These are phyloP conservation scores for Hemichromis elongatus DNA, from an alignment of 2,113 vertebrate species.

Conservation along the genomic window DNA sequence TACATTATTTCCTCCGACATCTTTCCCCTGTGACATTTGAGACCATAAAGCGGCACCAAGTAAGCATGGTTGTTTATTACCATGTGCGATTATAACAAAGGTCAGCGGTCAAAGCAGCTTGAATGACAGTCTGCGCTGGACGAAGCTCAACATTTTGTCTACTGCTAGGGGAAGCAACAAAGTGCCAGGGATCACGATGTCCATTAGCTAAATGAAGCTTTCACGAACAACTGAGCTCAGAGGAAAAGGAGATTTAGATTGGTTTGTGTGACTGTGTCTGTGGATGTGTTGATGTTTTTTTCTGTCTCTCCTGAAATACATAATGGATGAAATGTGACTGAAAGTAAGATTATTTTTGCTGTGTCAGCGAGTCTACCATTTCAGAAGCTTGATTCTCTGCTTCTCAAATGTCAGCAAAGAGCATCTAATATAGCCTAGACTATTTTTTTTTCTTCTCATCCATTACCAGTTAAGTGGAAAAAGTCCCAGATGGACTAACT, in stretches of 20 bases:
- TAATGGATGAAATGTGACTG: slow-evolving; percentile 30
- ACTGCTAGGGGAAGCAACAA: slow-evolving; percentile 1
- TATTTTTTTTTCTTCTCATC: not conserved
- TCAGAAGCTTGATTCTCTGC: not conserved
- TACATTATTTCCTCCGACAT: slow-evolving; percentile 3
- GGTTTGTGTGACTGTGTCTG: not conserved
- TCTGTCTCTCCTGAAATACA: slow-evolving; percentile 5
- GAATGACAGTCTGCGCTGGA: slow-evolving; percentile 12
- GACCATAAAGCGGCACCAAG: not conserved
- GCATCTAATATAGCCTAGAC: not conserved
- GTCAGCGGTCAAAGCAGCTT: slow-evolving; percentile 5
- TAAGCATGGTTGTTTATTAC: slow-evolving; percentile 25
- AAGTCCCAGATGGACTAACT: not conserved
- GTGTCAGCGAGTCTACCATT: slow-evolving; percentile 1
- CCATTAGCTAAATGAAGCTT: slow-evolving; percentile 70
- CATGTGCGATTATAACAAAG: slow-evolving; percentile 20
- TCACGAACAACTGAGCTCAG: slow-evolving; percentile 25
- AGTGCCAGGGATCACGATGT: slow-evolving; percentile 26
- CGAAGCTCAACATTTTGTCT: not conserved
- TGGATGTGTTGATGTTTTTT: not conserved
- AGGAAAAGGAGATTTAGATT: slow-evolving; percentile 44
- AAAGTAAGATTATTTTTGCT: slow-evolving; percentile 31
- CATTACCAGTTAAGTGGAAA: not conserved
- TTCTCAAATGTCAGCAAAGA: not conserved
- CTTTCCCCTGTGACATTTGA: not conserved